Base-by-base conservation (phyloP, 1,140 invertebrate species). In the Galleria mellonella region DNA sequence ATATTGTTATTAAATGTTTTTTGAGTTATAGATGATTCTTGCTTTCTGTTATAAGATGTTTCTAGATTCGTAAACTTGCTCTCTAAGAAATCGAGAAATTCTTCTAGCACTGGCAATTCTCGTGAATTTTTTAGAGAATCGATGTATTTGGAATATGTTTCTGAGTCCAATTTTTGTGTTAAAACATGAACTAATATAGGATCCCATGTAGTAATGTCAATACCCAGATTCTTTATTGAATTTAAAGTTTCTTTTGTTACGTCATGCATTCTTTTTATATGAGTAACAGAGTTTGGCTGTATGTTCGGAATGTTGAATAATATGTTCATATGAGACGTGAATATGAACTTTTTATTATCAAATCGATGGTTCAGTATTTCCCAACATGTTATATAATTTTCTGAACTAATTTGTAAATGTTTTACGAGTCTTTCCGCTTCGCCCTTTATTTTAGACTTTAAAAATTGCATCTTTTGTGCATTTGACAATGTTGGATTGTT, bases 51-150 rank as follows among this genome's bases (percentile, higher is more conserved):
- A 8, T 32, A 44, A 14, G 50, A 52, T 33, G 55, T 32, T 47
- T 62, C 55, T 32, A 58, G 36, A 0, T 46, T 40, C 0, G 51
- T 57, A 27, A 62, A 62, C 27, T 57, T 62, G 11, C 12, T 31
- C 33, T 61, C 58, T 17, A 61, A 47, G 40, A 47, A 61, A 2
- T 49, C 44, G n/a, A 61, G 32, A 47, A 61, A 38, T 10, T 51
- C 52, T 32, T 45, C 9, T 31, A 56, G 32, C 7, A 40, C n/a
- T 5, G 49, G 49, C 32, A 55, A 28, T 12, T 61, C 45, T 7
- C 53, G 29, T 1, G 49, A 32, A 14, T 55, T 44, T 36, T 55
- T 55, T 12, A 58, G 9, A 4, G 47, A 53, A 9, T 45, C 46
- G 17, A 58, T 42, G 33, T 59, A 63, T 6, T 66, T 51, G 30